Evolutionary conservation across 2,113 vertebrate species (phyloP).

Genomic region (Pristiophorus japonicus): DNA sequence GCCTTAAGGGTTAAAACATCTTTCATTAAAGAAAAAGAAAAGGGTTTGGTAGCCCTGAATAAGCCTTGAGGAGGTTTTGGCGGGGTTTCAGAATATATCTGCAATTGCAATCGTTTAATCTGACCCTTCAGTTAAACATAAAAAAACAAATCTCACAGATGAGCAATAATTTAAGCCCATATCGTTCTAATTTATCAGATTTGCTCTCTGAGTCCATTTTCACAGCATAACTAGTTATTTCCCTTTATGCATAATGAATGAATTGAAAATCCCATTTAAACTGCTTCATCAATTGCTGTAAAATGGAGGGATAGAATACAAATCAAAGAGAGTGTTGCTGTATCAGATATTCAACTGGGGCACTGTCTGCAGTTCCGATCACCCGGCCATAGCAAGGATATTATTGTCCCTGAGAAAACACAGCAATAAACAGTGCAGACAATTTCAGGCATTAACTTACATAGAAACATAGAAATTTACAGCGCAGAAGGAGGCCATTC

Average conservation of each 20-base stretch:
- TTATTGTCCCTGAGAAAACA: not conserved
- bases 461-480: too few relatives aligned
- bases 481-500: too few relatives aligned
- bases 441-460: not conserved
- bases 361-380: not conserved
- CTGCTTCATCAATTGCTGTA: not conserved
- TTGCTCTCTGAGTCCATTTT: not conserved
- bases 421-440: not conserved
- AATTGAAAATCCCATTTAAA: slow-evolving; percentile 24
- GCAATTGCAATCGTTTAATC: not conserved
- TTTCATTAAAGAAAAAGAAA: slow-evolving; percentile 19
- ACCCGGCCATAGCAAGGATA: not conserved
- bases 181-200: not conserved
- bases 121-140: not conserved
- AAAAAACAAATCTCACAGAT: not conserved
- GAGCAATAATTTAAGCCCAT: not conserved
- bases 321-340: not conserved
- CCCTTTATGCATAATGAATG: not conserved
- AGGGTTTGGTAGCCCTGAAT: not conserved
- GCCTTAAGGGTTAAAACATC: slow-evolving; percentile 17
- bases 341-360: not conserved
- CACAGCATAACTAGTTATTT: slow-evolving; percentile 2
- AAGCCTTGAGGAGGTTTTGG: slow-evolving; percentile 16
- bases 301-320: not conserved
- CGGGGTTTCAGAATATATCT: not conserved